Percentiles rank a stretch among this genome's conserved stretches.
These are phyloP conservation scores for Athalia rosae DNA, from an alignment of 2,888 invertebrate species.

Conservation along the genomic window DNA sequence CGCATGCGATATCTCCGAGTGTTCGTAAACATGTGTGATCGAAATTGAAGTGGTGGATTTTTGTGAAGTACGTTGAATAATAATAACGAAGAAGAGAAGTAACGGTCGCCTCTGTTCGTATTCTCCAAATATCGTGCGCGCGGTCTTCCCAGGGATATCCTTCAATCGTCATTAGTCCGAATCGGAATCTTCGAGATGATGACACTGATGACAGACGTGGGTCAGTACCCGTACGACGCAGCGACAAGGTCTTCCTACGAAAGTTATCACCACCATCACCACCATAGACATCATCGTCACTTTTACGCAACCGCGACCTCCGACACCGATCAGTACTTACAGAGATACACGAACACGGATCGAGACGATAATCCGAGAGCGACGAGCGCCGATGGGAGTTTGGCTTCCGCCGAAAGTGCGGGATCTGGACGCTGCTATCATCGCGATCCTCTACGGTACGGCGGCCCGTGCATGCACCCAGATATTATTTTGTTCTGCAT, in stretches of 20 bases:
- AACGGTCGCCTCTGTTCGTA: too few relatives aligned
- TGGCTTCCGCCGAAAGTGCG: slow-evolving; percentile 58
- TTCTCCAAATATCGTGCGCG: background rate
- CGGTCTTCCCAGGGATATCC: background rate
- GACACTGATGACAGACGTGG: slow-evolving; percentile 71
- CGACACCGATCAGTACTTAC: slow-evolving; percentile 57
- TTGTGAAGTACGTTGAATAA: background rate
- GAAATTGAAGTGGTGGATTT: background rate
- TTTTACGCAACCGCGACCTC: slow-evolving; percentile 47
- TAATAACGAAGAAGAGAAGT: background rate
- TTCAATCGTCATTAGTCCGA: slow-evolving; percentile 17
- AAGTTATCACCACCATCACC: slow-evolving; percentile 56
- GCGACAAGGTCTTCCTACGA: slow-evolving; percentile 67
- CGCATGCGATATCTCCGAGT: too few relatives aligned
- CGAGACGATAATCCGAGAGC: slow-evolving; percentile 62
- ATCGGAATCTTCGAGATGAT: slow-evolving; percentile 64
- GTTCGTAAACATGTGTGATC: background rate
- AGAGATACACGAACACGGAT: slow-evolving; percentile 52
- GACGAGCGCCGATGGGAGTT: slow-evolving; percentile 61
- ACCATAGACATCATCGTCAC: slow-evolving; percentile 51
- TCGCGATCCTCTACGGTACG: slow-evolving; percentile 58
- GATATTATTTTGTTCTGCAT: too few relatives aligned
- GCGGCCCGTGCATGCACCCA: too few relatives aligned
- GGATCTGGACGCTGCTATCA: slow-evolving; percentile 61
- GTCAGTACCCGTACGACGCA: slow-evolving; percentile 67